Conservation (phyloP, 2,113 vertebrate species). For the Nycticryphes semicollaris region DNA sequence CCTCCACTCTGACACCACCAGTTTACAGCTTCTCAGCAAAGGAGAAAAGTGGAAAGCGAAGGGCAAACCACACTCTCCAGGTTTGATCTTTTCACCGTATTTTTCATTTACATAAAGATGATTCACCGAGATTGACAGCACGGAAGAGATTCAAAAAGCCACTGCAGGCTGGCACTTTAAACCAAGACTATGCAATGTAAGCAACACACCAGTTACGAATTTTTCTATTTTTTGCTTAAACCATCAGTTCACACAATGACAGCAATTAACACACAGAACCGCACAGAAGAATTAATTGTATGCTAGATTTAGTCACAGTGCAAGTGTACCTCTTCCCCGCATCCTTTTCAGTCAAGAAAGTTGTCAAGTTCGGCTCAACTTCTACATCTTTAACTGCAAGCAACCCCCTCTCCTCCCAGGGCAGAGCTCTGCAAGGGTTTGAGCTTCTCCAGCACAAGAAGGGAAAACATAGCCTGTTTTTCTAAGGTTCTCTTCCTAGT, state of each 20-base stretch:
- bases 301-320: constrained; percentile 31
- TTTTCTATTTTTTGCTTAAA: constrained; percentile 58
- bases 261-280: constrained; percentile 60
- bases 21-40: neutral
- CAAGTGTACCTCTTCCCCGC: neutral
- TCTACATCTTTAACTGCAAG: neutral
- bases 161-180: constrained; percentile 33
- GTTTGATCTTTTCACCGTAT: neutral
- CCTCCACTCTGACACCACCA: neutral
- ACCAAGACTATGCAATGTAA: constrained; percentile 10
- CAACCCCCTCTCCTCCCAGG: neutral
- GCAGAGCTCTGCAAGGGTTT: neutral
- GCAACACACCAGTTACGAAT: constrained; percentile 35
- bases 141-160: neutral
- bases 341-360: neutral
- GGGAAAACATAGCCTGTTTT: neutral
- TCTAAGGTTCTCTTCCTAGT: neutral
- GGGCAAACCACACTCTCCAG: neutral
- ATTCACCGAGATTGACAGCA: constrained; percentile 41
- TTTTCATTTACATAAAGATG: neutral
- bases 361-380: neutral
- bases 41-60: neutral
- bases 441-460: neutral
- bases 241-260: constrained; percentile 59
- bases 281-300: constrained; percentile 51